phyloP scores from a whole-genome alignment of 2,888 invertebrate species.

The Vannuccia rotundouncinata region DNA sequence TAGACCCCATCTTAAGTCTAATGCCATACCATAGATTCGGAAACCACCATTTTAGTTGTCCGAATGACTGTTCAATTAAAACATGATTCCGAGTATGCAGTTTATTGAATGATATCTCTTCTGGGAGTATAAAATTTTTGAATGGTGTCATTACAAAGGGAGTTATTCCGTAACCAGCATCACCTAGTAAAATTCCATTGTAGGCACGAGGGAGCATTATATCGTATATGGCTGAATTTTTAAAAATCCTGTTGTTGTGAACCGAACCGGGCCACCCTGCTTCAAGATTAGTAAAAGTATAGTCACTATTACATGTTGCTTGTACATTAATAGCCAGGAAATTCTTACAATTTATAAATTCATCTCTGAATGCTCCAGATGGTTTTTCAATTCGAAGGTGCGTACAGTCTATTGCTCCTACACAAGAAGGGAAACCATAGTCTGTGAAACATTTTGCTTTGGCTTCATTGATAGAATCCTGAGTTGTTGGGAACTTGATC shows the following conservation, averaged over 20 bases:
- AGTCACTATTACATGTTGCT: not conserved
- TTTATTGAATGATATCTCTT: conserved; percentile 25
- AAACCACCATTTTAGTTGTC: conserved; percentile 30
- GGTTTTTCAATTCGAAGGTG: conserved; percentile 7
- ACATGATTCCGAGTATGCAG: conserved; percentile 28
- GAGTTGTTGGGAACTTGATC: conserved; percentile 8
- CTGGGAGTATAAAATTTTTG: not conserved
- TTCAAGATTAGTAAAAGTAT: not conserved
- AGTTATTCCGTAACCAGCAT: conserved; percentile 32
- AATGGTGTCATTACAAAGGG: conserved; percentile 36
- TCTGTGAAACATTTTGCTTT: not conserved
- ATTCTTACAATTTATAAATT: conserved; percentile 10
- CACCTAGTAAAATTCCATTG: conserved; percentile 28
- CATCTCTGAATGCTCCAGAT: conserved; percentile 5
- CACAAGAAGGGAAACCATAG: not conserved
- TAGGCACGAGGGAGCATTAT: not conserved
- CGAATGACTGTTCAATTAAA: conserved; percentile 28
- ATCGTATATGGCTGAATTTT: conserved; percentile 13
- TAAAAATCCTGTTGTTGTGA: not conserved
- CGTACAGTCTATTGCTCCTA: conserved; percentile 16
- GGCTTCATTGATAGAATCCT: not conserved
- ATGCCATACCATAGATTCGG: not conserved
- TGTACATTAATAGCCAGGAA: conserved; percentile 21
- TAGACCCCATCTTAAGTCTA: not conserved
- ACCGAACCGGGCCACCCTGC: conserved; percentile 16